Base-by-base conservation (phyloP, 2,113 vertebrate genomes). In the Malurus melanocephalus region DNA sequence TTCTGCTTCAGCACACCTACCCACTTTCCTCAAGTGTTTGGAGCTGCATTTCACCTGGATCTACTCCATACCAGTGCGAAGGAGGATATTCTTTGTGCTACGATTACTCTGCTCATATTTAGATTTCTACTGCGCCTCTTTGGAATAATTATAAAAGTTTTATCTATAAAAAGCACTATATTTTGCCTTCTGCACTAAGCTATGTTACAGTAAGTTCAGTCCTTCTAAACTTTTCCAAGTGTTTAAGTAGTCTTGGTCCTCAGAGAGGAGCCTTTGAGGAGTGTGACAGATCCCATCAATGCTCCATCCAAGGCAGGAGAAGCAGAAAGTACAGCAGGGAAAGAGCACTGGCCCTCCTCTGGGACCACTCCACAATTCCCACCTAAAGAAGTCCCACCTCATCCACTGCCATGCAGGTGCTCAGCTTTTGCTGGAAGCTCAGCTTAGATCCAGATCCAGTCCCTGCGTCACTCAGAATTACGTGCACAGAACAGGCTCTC, bases 351-450 rank as follows among this genome's bases (percentile, higher is more conserved):
- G 16, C 13, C 13, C 57, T 65, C 32, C 16, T 13, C 61, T 45
- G 56, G 35, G 28, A 48, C 30, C 28, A 32, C 4, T 9, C 26
- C 57, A 85, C 23, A 7, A 3, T 53, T 62, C 45, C 33, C 57
- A 51, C 2, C 11, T 30, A 21, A n/a, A 78, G n/a, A 82, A 35
- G 9, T 38, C 38, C 38, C 38, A 35, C 35, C 53, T 68, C 55
- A n/a, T 18, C 43, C 2, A 0, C 7, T 43, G 20, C 19, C 8
- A 1, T 16, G 38, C 1, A 3, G 20, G 11, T 46, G 18, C 30
- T 55, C 85, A 82, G 4, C 11, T 6, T 56, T 52, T 14, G 43
- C 28, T 0, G 1, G 14, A 11, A 24, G 8, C 1, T 38, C 10
- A 49, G 18, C 80, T 43, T 14, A 46, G 61, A 40, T 5, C 76